Base-by-base conservation (phyloP, 2,888 invertebrate genomes). In the Cephus rjabovi region DNA sequence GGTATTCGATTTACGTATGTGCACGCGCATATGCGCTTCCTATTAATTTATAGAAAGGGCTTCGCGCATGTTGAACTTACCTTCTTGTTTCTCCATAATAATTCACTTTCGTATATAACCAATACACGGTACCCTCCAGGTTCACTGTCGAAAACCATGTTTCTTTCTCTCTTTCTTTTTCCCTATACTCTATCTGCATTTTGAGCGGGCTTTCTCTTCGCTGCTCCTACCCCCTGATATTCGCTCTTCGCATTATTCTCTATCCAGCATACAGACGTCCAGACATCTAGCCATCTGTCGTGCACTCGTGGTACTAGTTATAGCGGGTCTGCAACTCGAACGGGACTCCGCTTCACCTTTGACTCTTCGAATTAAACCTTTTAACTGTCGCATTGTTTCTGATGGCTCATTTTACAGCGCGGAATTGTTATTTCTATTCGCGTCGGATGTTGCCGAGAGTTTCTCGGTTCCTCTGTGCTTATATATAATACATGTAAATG, bases 321-420 rank as follows among this genome's bases (percentile, higher is more conserved):
- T 84, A 82, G 80, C 30, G 82, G 84, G 81, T 81, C 79, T 56
- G 23, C 56, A 56, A 23, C 56, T 56, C 56, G 23, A 56, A 56
- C 56, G 56, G 56, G 23, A 56, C 56, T 56, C 23, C 23, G 75
- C 79, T 71, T 81, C 83, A 85, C 83, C 83, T 86, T 84, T 85
- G 87, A 86, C 86, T 84, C 81, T 84, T 86, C 84, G 87, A 87
- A 88, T 88, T 88, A 88, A 88, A 88, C 84, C 88, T 86, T 88
- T 86, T 85, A 87, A 87, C 84, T 84, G 86, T 84, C 85, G 83
- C 85, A 86, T 87, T 89, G 88, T 86, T 83, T 85, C 86, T 89
- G 89, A 89, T 89, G 87, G 89, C 88, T 89, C 87, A 90, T 90
- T 89, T 89, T 85, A 85, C 83, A 81, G 82, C 80, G 82, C 70